Base-by-base conservation (phyloP, 2,797 vertebrate genomes). In the Peromyscus melanophrys region DNA sequence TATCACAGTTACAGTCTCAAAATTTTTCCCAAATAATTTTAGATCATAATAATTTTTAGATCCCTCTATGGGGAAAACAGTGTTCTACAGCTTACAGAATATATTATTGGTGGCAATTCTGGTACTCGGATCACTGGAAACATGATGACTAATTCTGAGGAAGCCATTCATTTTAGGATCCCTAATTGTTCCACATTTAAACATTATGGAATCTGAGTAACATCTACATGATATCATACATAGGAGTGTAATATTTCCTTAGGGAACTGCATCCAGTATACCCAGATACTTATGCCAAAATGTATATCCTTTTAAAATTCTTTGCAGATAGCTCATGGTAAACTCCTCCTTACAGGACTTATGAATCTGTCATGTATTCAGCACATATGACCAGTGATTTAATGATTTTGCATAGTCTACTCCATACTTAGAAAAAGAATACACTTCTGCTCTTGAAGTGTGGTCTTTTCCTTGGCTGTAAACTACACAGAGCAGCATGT, bases 201-300 rank as follows among this genome's bases (percentile, higher is more conserved):
- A 81, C 29, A 55, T 82, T 90, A 93, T 95, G 69, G 57, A 82
- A 90, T 63, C 61, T 86, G 57, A 80, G 43, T 90, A 73, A 75
- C 85, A 83, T 71, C 90, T 77, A 31, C 10, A n/a, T 76, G 6
- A 40, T 94, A 34, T 57, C 89, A 95, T 87, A 61, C 46, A 52
- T 84, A 89, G n/a, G 40, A 87, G 89, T 71, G 87, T 89, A 90
- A 89, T 86, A 78, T 92, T 23, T 69, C 31, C 59, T 83, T 95
- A 75, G 57, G 92, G 40, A 93, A 83, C 69, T 96, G 40, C 87
- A 69, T 17, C 75, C 37, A 27, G 19, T 78, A 27, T 92, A 29
- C 97, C 14, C 65, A 96, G 86, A 89, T 94, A 67, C 76, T 88
- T 61, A 94, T 89, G 27, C 17, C 37, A 21, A 40, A 97, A 96